Evolutionary conservation across 2,888 invertebrate species (phyloP).

Genomic region (Pedicia rivosa): DNA sequence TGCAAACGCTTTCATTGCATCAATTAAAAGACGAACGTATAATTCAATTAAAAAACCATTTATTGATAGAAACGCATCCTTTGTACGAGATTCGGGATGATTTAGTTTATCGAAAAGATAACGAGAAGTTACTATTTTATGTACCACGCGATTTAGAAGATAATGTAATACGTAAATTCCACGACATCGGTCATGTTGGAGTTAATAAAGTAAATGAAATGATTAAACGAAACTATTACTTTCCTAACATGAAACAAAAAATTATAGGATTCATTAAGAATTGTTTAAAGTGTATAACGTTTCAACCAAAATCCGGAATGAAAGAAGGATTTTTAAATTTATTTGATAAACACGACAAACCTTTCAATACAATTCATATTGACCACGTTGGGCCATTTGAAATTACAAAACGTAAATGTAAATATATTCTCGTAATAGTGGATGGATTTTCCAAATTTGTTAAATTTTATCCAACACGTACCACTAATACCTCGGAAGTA

Average conservation of each 20-base stretch:
- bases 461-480: slow-evolving; percentile 18
- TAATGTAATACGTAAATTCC: too few species aligned
- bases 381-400: slow-evolving; percentile 28
- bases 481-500: slow-evolving; percentile 17
- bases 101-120: background rate
- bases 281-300: slow-evolving; percentile 23
- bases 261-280: slow-evolving; percentile 22
- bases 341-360: slow-evolving; percentile 22
- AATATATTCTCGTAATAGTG: slow-evolving; percentile 20
- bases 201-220: slow-evolving; percentile 7
- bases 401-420: slow-evolving; percentile 17
- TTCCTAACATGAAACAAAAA: slow-evolving; percentile 22
- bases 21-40: too few species aligned
- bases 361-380: slow-evolving; percentile 26
- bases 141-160: slow-evolving; percentile 8
- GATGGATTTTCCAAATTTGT: slow-evolving; percentile 25
- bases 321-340: slow-evolving; percentile 21
- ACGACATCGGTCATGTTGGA: slow-evolving; percentile 10
- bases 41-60: background rate
- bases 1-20: background rate
- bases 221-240: slow-evolving; percentile 21
- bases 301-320: slow-evolving; percentile 17
- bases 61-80: background rate
- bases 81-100: background rate
- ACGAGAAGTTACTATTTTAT: slow-evolving; percentile 8